Base-by-base conservation (phyloP, 2,113 vertebrate species). In the Clarias macrocephalus region DNA sequence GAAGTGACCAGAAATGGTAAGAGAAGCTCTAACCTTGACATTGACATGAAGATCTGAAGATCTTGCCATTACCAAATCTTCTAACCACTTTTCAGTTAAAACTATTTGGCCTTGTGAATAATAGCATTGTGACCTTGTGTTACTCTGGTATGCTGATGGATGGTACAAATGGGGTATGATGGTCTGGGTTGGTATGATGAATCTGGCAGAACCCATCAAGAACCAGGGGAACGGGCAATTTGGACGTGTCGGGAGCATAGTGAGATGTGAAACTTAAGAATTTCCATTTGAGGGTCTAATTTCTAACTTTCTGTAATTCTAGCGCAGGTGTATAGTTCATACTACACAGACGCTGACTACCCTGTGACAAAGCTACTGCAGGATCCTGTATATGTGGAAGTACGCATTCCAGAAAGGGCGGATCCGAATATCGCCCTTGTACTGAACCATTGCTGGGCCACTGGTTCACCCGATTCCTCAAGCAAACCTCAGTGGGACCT, bases 381-480 rank as follows among this genome's bases (percentile, higher is more conserved):
- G 84, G 93, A 95, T 15, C 91, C 93, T 0, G 60, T 95, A 5
- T 94, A 93, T 70, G 90, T 93, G 11, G 92, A 95, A 80, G 94
- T 95, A 60, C 86, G 33, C 73, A 83, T 95, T 76, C 56, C 93
- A 75, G 92, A 90, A 1, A 83, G 91, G 81, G 89, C 90, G 0
- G 94, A 95, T 37, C 93, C 94, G 1, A 94, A 93, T 76, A 62
- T 95, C 0, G 0, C 91, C 81, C 89, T 95, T 68, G 92, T 90
- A 57, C 89, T 95, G 88, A 93, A 94, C 60, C 90, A 89, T 85
- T 95, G 95, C 89, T 95, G 95, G 95, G 91, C 94, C 84, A 95
- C 94, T 0, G 48, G 91, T 4, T 72, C 13, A 3, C 82, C 92
- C 0, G 88, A 90, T 59, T 87, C 93, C 21, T 10, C 83, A 6